Evolutionary conservation across 2,888 invertebrate species (phyloP).

Genomic region (Drosophila anomalata): DNA sequence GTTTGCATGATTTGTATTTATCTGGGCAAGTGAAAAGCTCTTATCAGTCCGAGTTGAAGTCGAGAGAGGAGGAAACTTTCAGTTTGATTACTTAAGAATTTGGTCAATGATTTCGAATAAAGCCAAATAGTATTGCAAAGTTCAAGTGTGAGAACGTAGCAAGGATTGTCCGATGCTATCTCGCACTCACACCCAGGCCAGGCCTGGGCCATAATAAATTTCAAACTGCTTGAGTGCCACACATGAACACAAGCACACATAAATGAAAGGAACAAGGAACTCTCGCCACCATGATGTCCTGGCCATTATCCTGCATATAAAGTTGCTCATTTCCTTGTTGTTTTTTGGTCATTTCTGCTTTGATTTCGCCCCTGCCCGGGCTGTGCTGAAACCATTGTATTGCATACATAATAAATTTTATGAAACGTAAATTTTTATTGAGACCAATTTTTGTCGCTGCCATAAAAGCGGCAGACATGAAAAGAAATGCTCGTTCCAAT

Average conservation of each 20-base stretch:
- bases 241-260: slow-evolving; percentile 18
- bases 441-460: slow-evolving; percentile 72
- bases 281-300: slow-evolving; percentile 65
- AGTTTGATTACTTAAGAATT: slow-evolving; percentile 59
- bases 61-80: slow-evolving; percentile 42
- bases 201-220: slow-evolving; percentile 33
- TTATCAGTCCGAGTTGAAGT: slow-evolving; percentile 49
- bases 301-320: slow-evolving; percentile 78
- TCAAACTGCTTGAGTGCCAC: slow-evolving; percentile 29
- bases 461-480: slow-evolving; percentile 63
- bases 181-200: slow-evolving; percentile 19
- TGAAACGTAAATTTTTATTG: slow-evolving; percentile 80
- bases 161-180: slow-evolving; percentile 11
- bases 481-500: slow-evolving; percentile 42
- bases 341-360: slow-evolving; percentile 52
- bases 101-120: slow-evolving; percentile 49
- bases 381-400: slow-evolving; percentile 59
- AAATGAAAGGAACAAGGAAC: slow-evolving; percentile 20
- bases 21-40: slow-evolving; percentile 66
- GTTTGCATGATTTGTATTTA: slow-evolving; percentile 76
- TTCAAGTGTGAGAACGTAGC: slow-evolving; percentile 33
- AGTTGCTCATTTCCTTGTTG: slow-evolving; percentile 71
- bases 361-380: slow-evolving; percentile 40
- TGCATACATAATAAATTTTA: slow-evolving; percentile 79
- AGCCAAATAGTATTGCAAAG: slow-evolving; percentile 32